phyloP scores from a whole-genome alignment of 2,113 vertebrate species.

The Lamprotornis superbus region DNA sequence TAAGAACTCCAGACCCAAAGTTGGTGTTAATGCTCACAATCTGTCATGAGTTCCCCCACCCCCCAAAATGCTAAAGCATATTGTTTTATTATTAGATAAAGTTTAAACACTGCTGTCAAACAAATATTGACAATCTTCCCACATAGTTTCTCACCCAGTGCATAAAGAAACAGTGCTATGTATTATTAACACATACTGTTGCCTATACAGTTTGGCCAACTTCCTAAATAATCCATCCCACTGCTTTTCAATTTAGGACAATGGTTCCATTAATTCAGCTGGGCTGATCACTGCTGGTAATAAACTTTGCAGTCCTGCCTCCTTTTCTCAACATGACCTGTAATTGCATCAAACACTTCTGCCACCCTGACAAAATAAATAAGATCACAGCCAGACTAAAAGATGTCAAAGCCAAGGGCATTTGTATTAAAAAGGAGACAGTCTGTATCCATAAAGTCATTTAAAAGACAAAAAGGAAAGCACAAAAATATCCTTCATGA shows the following conservation, averaged over 20 bases:
- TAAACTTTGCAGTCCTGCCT: neutral
- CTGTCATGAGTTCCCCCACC: neutral
- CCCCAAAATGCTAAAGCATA: neutral
- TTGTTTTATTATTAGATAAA: neutral
- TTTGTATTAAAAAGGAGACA: neutral
- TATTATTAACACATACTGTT: neutral
- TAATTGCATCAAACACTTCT: neutral
- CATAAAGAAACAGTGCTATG: neutral
- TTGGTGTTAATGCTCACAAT: neutral
- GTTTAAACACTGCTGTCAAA: neutral
- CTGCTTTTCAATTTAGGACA: neutral
- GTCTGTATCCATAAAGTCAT: neutral
- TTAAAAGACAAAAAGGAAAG: neutral
- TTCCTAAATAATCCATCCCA: neutral
- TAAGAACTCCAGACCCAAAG: neutral
- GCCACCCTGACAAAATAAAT: neutral
- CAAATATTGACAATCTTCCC: conserved; percentile 7
- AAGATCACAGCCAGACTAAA: neutral
- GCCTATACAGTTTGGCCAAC: neutral
- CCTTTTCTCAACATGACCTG: neutral
- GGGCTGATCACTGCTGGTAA: neutral
- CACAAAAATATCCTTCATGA: neutral
- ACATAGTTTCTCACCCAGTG: neutral
- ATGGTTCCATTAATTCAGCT: neutral
- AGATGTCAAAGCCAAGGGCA: neutral